These are phyloP conservation scores for Acrobasis suavella DNA, from an alignment of 2,888 invertebrate genomes.

Conservation along the genomic window DNA sequence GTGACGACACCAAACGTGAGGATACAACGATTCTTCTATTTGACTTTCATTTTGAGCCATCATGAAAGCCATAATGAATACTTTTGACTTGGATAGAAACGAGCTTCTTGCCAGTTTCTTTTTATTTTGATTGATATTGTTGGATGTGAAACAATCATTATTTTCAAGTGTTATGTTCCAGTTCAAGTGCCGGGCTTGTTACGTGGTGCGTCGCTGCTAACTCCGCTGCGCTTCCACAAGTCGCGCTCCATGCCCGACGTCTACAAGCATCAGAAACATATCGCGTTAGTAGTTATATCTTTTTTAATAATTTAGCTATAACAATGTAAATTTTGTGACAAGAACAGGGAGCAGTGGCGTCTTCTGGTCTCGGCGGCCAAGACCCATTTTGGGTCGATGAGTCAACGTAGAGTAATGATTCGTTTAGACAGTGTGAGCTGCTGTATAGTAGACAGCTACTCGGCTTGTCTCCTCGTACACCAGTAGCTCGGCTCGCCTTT, in stretches of 20 bases:
- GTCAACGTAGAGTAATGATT: too few species aligned
- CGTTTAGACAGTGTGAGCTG: too few species aligned
- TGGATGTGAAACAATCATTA: background rate
- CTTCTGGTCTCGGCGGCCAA: too few species aligned
- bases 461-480: too few species aligned
- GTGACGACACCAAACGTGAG: conserved; percentile 42
- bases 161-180: background rate
- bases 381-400: too few species aligned
- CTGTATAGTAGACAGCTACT: too few species aligned
- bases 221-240: conserved; percentile 86
- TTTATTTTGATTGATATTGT: background rate
- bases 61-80: too few species aligned
- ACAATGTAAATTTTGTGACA: background rate
- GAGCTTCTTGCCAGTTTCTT: background rate
- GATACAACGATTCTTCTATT: too few species aligned
- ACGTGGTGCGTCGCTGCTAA: conserved; percentile 58
- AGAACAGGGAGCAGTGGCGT: too few species aligned
- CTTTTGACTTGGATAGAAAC: too few species aligned
- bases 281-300: conserved; percentile 84
- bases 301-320: background rate
- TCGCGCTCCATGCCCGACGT: conserved; percentile 93
- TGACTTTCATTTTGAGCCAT: too few species aligned
- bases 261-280: conserved; percentile 84
- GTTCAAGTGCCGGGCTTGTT: conserved; percentile 33
- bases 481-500: too few species aligned